Evolutionary conservation across 2,888 invertebrate genomes (phyloP).

Genomic region (Caenorhabditis panamensis): DNA sequence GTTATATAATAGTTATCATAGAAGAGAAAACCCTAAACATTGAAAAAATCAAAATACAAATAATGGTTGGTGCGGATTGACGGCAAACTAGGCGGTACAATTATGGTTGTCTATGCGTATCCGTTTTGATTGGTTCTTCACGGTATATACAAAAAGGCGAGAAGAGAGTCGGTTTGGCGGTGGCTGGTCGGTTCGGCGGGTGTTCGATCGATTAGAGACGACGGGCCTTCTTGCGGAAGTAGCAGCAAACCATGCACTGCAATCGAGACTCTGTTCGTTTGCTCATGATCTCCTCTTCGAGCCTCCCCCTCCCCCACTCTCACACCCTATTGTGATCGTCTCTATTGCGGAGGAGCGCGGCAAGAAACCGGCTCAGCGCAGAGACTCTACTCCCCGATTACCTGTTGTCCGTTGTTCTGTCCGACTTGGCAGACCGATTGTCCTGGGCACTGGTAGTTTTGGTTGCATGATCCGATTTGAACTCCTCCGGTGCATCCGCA

Average conservation of each 20-base stretch:
- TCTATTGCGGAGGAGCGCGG: constrained; percentile 32
- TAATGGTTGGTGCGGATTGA: constrained; percentile 20
- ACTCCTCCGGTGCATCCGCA: constrained; percentile 80
- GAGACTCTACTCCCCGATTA: constrained; percentile 31
- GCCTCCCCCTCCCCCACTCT: constrained; percentile 23
- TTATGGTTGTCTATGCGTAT: constrained; percentile 61
- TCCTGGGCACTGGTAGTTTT: constrained; percentile 80
- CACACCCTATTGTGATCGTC: constrained; percentile 42
- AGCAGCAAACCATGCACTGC: constrained; percentile 80
- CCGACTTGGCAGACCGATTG: constrained; percentile 80
- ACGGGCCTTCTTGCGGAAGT: constrained; percentile 78
- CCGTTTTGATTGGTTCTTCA: constrained; percentile 57
- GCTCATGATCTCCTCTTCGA: constrained; percentile 54
- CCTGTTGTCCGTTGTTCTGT: constrained; percentile 72
- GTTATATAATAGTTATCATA: constrained; percentile 57
- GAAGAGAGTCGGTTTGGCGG: constrained; percentile 21
- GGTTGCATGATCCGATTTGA: constrained; percentile 80
- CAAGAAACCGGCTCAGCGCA: constrained; percentile 18
- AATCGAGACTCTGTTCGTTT: constrained; percentile 62
- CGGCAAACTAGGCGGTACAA: constrained; percentile 62
- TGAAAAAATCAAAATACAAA: constrained; percentile 34
- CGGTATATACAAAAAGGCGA: constrained; percentile 59
- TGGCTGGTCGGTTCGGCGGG: constrained; percentile 16
- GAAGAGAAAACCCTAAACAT: constrained; percentile 51
- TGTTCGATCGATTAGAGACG: constrained; percentile 57